Evolutionary conservation across 2,113 vertebrate genomes (phyloP).

Genomic region (Tragulus kanchil): DNA sequence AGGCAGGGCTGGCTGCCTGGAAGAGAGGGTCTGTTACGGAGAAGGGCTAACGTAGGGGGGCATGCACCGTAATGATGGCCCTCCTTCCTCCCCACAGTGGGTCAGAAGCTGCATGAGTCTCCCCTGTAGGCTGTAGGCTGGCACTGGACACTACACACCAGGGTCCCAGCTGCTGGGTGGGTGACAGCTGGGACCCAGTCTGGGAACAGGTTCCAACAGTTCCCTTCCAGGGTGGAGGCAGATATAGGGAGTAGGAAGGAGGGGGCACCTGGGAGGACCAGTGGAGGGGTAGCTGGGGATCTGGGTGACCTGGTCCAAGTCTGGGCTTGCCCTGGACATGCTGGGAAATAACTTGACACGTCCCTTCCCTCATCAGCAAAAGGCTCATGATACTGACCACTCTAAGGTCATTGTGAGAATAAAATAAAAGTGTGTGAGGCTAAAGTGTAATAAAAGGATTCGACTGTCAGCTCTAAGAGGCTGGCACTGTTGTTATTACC

Average conservation of each 20-base stretch:
- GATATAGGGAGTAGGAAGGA: not conserved
- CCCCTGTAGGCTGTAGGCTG: not conserved
- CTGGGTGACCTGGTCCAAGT: not conserved
- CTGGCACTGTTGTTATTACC: rapidly evolving
- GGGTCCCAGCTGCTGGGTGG: slow-evolving; percentile 61
- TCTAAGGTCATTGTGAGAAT: no score
- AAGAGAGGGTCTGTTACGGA: not conserved
- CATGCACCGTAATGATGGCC: rapidly evolving
- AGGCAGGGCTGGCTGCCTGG: not conserved
- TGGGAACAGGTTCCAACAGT: slow-evolving; percentile 56
- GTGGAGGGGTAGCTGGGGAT: not conserved
- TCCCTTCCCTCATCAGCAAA: no score
- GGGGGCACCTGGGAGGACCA: not conserved
- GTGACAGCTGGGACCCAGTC: slow-evolving; percentile 72
- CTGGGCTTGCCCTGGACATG: not conserved
- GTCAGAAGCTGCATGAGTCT: not conserved
- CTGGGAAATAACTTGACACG: rapidly evolving
- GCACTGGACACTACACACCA: not conserved
- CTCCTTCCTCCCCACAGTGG: not conserved
- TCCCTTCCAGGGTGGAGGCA: not conserved
- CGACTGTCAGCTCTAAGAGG: rapidly evolving
- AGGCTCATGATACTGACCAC: rapidly evolving
- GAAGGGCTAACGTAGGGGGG: rapidly evolving
- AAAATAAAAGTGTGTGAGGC: not conserved
- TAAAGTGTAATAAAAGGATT: rapidly evolving